Conservation (phyloP, 2,797 vertebrate species). For the Miichthys miiuy region DNA sequence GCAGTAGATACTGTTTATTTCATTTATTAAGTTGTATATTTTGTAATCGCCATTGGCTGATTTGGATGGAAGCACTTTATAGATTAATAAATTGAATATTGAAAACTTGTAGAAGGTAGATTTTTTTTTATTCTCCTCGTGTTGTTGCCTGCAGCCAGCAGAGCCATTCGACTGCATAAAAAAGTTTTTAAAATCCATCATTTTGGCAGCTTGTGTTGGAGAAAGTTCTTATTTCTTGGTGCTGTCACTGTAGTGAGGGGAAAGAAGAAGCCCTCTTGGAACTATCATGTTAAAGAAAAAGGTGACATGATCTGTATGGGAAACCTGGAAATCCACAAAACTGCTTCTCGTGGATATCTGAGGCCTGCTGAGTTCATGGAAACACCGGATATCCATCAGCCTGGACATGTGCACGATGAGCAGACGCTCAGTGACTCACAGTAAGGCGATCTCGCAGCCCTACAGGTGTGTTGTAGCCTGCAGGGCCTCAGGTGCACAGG, state of each 20-base stretch:
- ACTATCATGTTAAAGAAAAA: background rate
- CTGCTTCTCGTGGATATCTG: background rate
- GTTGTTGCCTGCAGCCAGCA: background rate
- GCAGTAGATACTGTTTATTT: background rate
- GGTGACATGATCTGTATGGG: background rate
- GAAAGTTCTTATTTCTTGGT: background rate
- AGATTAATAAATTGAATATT: background rate
- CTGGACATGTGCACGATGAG: background rate
- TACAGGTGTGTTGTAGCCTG: slow-evolving; percentile 35
- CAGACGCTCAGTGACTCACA: background rate
- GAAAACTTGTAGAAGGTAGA: too few species aligned
- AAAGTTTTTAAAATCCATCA: slow-evolving; percentile 2
- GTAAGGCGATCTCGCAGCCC: slow-evolving; percentile 27
- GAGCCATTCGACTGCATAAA: background rate
- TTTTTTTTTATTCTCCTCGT: too few species aligned
- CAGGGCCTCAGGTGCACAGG: slow-evolving; percentile 9
- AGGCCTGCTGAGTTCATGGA: background rate
- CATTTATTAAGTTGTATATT: background rate
- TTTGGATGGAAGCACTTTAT: background rate
- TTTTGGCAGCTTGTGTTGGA: background rate
- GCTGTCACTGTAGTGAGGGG: background rate
- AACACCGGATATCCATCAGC: background rate
- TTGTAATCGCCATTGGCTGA: background rate
- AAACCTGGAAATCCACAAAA: background rate
- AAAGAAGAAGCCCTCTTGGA: background rate